These are phyloP conservation scores for Centrocercus urophasianus DNA, from an alignment of 2,113 vertebrate species.

Conservation along the genomic window DNA sequence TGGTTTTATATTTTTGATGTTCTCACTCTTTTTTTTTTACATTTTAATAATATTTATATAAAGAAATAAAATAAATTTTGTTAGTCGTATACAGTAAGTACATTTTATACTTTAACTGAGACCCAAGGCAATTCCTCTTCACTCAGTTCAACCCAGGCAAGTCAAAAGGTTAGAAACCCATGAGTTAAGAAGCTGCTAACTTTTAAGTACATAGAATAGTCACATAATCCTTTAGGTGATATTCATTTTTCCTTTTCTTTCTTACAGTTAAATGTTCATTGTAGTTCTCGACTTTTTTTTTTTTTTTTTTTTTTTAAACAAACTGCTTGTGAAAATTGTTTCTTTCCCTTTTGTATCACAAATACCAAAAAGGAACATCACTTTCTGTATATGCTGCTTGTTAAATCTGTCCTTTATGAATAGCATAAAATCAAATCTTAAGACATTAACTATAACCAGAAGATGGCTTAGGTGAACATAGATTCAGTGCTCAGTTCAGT, in stretches of 20 bases:
- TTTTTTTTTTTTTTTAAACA: background rate
- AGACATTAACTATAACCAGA: background rate
- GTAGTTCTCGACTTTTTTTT: background rate
- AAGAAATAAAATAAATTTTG: too few relatives aligned
- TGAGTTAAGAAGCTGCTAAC: background rate
- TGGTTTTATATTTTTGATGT: too few relatives aligned
- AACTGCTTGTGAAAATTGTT: background rate
- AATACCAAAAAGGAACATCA: background rate
- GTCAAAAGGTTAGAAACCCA: too few relatives aligned
- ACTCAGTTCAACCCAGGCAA: too few relatives aligned
- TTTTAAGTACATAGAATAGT: background rate
- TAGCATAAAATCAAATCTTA: background rate
- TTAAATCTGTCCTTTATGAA: background rate
- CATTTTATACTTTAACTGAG: too few relatives aligned
- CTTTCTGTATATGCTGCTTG: background rate
- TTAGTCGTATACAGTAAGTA: too few relatives aligned
- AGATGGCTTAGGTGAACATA: background rate
- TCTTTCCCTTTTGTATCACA: background rate
- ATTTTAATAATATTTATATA: too few relatives aligned
- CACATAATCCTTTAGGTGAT: background rate
- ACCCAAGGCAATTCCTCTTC: too few relatives aligned
- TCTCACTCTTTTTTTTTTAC: too few relatives aligned
- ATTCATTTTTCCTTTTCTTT: background rate
- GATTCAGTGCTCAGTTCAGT: background rate
- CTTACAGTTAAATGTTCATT: background rate